phyloP scores from a whole-genome alignment of 2,113 vertebrate species.

The Scomber scombrus region DNA sequence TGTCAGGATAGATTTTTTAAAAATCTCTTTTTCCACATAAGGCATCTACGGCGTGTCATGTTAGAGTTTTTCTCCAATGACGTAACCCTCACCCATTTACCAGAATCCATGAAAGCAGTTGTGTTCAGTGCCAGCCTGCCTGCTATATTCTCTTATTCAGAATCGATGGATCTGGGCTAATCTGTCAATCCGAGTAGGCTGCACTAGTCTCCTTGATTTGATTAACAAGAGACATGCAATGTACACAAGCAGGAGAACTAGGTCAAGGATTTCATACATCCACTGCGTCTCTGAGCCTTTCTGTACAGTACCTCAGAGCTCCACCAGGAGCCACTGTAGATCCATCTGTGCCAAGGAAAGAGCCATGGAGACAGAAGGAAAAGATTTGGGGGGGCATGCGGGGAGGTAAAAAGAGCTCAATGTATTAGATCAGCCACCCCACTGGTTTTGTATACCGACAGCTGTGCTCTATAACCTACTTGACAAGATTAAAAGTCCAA shows the following conservation, averaged over 20 bases:
- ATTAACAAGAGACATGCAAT: constrained; percentile 34
- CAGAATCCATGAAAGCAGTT: constrained; percentile 43
- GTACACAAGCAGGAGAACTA: constrained; percentile 40
- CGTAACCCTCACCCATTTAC: constrained; percentile 29
- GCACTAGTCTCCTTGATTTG: constrained; percentile 16
- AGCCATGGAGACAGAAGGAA: constrained; percentile 12
- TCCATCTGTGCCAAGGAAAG: constrained; percentile 21
- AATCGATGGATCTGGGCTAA: constrained; percentile 43
- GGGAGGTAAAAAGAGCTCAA: constrained; percentile 66
- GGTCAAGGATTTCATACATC: constrained; percentile 64
- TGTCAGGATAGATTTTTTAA: constrained; percentile 12
- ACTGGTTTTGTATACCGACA: constrained; percentile 79
- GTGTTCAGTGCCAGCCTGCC: constrained; percentile 23
- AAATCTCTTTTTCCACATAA: constrained; percentile 6
- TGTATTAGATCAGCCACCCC: constrained; percentile 79
- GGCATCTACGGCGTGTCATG: background rate
- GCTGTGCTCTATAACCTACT: constrained; percentile 80
- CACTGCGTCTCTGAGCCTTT: constrained; percentile 15
- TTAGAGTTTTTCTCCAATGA: constrained; percentile 35
- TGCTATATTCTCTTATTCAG: constrained; percentile 12
- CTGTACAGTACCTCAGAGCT: constrained; percentile 42
- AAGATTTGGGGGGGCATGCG: constrained; percentile 32
- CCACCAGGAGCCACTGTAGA: constrained; percentile 79
- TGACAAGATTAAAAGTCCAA: constrained; percentile 81
- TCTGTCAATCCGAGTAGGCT: constrained; percentile 33